phyloP scores from a whole-genome alignment of 2,797 vertebrate species.

The Emydoidea blandingii region DNA sequence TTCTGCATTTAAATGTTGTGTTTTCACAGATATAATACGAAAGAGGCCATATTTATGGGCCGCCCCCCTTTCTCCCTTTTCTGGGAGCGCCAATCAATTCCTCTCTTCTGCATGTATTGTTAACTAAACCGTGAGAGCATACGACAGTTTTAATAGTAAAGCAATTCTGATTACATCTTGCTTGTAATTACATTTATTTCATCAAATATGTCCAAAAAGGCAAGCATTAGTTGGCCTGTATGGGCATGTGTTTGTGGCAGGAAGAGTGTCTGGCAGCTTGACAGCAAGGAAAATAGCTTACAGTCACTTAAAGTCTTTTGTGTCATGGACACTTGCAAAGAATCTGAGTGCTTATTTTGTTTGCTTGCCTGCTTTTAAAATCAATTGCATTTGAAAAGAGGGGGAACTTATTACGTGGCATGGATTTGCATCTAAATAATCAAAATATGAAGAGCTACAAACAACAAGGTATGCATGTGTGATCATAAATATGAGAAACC shows the following conservation, averaged over 20 bases:
- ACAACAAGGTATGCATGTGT: background rate
- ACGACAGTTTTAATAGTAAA: conserved; percentile 75
- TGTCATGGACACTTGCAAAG: conserved; percentile 71
- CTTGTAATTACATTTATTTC: conserved; percentile 83
- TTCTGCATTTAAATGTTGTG: conserved; percentile 86
- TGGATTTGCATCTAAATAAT: conserved; percentile 80
- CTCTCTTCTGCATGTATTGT: conserved; percentile 60
- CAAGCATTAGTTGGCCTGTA: conserved; percentile 67
- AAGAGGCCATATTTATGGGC: conserved; percentile 72
- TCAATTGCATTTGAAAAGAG: conserved; percentile 72
- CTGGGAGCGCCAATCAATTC: conserved; percentile 62
- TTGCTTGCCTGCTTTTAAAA: conserved; percentile 75
- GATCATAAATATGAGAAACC: background rate
- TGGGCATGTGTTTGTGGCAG: conserved; percentile 69
- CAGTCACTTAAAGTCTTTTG: conserved; percentile 72
- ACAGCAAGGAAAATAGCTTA: conserved; percentile 75
- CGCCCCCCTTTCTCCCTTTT: conserved; percentile 56
- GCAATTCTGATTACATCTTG: conserved; percentile 79
- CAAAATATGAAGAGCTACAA: conserved; percentile 49
- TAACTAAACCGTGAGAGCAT: conserved; percentile 69
- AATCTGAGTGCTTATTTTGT: conserved; percentile 61
- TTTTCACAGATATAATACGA: conserved; percentile 80
- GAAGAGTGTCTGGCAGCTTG: conserved; percentile 73
- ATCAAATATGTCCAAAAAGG: conserved; percentile 76
- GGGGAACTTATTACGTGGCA: conserved; percentile 55